Conservation (phyloP, 1,140 invertebrate species). For the Anoplophora glabripennis region DNA sequence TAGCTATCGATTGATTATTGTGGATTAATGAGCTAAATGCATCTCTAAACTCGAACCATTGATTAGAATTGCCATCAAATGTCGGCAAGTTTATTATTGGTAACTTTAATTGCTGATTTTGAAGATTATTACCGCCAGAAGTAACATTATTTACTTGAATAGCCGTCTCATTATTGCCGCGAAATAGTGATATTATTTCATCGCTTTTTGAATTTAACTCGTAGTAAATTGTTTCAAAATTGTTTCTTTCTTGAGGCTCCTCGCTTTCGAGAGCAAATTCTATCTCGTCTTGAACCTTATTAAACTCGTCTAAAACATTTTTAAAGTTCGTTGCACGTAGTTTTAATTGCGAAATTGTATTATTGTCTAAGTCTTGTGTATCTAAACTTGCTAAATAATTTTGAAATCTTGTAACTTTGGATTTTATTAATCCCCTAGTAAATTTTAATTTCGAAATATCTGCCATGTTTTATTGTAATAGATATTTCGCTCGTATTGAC, state of each 20-base stretch:
- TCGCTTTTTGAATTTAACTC: not conserved
- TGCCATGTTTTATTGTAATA: no score
- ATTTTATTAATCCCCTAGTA: no score
- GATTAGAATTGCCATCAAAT: slow-evolving; percentile 9
- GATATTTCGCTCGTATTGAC: no score
- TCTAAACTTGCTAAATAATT: not conserved
- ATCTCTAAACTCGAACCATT: slow-evolving; percentile 12
- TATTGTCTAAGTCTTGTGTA: not conserved
- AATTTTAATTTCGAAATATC: no score
- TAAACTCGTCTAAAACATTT: not conserved
- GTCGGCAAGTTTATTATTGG: not conserved
- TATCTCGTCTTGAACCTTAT: not conserved
- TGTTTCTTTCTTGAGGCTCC: not conserved
- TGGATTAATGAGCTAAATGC: slow-evolving; percentile 9
- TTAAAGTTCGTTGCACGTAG: not conserved
- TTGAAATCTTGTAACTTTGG: not conserved
- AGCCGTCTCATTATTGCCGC: no score
- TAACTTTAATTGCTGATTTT: not conserved
- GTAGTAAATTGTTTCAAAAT: not conserved
- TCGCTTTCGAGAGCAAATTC: not conserved
- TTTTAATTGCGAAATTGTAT: not conserved
- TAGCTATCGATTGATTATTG: slow-evolving; percentile 3
- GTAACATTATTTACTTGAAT: not conserved
- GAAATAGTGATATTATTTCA: not conserved
- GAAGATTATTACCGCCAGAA: not conserved